Conservation (phyloP, 1,140 invertebrate species). For the Trichonephila clavipes region DNA sequence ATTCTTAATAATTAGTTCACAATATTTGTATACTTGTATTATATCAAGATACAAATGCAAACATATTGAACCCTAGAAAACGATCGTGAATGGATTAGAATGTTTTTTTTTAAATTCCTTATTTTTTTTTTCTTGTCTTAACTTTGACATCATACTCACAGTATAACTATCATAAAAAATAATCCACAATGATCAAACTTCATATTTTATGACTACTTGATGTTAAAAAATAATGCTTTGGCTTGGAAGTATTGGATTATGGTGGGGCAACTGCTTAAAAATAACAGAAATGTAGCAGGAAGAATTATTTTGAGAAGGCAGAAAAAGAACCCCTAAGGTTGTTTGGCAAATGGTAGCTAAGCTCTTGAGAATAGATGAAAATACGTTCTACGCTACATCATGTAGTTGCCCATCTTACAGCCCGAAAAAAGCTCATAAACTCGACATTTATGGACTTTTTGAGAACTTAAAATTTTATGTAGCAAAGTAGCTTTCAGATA, state of each 20-base stretch:
- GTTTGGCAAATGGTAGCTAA: slow-evolving; percentile 9
- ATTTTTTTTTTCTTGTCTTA: no score
- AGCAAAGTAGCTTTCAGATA: not conserved
- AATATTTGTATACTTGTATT: no score
- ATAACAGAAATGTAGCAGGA: not conserved
- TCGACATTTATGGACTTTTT: slow-evolving; percentile 43
- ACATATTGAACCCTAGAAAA: no score
- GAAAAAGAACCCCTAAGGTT: not conserved
- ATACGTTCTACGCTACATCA: not conserved
- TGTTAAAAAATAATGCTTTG: not conserved
- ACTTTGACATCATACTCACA: no score
- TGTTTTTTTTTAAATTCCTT: no score
- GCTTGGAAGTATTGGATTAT: not conserved
- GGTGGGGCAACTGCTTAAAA: not conserved
- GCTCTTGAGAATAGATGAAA: slow-evolving; percentile 24
- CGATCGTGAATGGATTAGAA: no score
- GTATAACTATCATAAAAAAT: no score
- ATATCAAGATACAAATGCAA: no score
- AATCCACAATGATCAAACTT: not conserved
- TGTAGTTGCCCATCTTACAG: not conserved
- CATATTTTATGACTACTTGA: slow-evolving; percentile 8
- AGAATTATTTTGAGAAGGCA: not conserved
- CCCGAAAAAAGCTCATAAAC: slow-evolving; percentile 6
- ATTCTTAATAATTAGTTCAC: no score
- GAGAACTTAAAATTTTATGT: slow-evolving; percentile 49